Evolutionary conservation across 2,888 invertebrate species (phyloP).

Genomic region (Zelleria hepariella): DNA sequence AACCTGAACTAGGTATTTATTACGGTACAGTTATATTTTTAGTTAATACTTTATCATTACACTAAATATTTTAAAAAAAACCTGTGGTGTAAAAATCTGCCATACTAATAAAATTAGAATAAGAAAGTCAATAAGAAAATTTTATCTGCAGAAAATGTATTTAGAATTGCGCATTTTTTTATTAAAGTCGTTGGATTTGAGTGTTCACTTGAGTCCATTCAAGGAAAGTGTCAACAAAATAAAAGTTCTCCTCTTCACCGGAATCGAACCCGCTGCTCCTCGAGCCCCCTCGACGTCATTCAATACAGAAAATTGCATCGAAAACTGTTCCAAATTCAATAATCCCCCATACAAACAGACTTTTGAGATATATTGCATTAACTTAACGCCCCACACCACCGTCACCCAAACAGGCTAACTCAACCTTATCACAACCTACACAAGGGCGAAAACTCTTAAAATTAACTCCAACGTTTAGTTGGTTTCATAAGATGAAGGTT

Average conservation of each 20-base stretch:
- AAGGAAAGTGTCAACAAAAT: not conserved
- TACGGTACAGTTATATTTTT: too few relatives aligned
- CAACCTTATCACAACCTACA: not conserved
- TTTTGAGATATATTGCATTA: conserved; percentile 3
- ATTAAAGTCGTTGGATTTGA: too few relatives aligned
- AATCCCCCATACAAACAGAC: conserved; percentile 1
- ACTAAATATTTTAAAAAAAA: too few relatives aligned
- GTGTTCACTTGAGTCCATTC: too few relatives aligned
- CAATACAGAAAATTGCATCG: conserved; percentile 1
- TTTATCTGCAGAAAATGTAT: too few relatives aligned
- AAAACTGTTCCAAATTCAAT: conserved; percentile 4
- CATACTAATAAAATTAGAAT: too few relatives aligned
- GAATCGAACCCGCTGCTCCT: not conserved
- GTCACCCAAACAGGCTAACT: not conserved
- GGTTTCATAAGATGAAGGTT: not conserved
- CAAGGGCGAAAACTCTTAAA: conserved; percentile 18
- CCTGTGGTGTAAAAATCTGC: too few relatives aligned
- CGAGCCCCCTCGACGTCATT: not conserved
- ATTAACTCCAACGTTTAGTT: conserved; percentile 9
- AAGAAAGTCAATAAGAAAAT: too few relatives aligned
- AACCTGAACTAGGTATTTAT: too few relatives aligned
- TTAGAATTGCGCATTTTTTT: too few relatives aligned
- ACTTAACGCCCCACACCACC: not conserved
- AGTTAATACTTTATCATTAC: too few relatives aligned
- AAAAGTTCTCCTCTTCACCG: not conserved